These are phyloP conservation scores for Myotis findleyi DNA, from an alignment of 2,797 vertebrate genomes.

Conservation along the genomic window DNA sequence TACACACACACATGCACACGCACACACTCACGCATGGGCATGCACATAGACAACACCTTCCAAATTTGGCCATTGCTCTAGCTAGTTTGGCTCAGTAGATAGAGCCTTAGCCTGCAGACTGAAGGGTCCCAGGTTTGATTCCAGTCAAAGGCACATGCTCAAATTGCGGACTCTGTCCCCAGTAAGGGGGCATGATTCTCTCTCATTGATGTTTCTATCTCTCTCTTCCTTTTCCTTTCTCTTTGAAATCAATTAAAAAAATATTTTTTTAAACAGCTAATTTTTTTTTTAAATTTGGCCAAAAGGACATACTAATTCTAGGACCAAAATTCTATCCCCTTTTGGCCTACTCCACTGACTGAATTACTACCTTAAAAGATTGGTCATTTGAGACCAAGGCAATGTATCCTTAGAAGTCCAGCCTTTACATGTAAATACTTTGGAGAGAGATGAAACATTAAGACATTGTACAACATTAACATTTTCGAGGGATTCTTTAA, in stretches of 20 bases:
- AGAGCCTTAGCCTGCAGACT: no score
- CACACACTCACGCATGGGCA: background rate
- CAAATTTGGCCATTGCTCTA: background rate
- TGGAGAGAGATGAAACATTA: background rate
- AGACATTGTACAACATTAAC: background rate
- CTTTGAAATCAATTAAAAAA: no score
- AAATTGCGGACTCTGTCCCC: no score
- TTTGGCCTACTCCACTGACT: background rate
- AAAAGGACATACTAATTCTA: background rate
- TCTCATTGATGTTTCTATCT: no score
- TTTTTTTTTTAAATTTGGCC: no score
- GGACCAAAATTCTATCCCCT: background rate
- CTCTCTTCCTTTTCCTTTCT: no score
- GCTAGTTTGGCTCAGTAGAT: no score
- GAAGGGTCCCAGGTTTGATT: no score
- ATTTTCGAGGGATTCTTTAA: conserved; percentile 30
- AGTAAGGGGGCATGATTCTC: no score
- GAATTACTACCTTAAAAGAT: background rate
- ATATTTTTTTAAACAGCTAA: no score
- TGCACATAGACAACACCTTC: background rate
- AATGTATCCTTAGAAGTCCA: background rate
- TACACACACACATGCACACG: background rate
- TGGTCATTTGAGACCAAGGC: background rate
- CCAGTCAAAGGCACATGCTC: no score
- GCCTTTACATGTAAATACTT: background rate